Conservation (phyloP, 2,888 invertebrate genomes). For the Drosophila testacea region DNA sequence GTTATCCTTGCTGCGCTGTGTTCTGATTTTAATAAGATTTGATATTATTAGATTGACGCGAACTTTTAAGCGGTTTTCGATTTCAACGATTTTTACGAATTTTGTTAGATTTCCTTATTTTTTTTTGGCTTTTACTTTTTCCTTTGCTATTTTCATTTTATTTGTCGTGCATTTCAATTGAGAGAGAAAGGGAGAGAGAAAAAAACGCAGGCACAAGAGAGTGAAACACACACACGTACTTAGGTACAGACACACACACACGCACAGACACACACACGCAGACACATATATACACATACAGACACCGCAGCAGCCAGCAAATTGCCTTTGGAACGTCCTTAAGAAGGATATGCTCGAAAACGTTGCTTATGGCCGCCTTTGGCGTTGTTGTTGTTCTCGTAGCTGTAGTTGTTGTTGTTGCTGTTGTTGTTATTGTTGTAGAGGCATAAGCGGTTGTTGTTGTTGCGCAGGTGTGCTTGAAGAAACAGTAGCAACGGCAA, state of each 20-base stretch:
- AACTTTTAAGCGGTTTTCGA: conserved; percentile 61
- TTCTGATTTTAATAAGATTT: conserved; percentile 56
- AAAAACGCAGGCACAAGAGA: conserved; percentile 43
- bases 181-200: conserved; percentile 19
- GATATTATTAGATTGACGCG: conserved; percentile 58
- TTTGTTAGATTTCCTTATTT: conserved; percentile 11
- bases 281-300: conserved; percentile 23
- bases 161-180: conserved; percentile 37
- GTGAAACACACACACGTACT: conserved; percentile 35
- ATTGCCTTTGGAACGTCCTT: conserved; percentile 85
- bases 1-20: conserved; percentile 39
- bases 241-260: conserved; percentile 26
- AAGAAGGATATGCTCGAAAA: conserved; percentile 81
- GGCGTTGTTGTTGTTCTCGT: conserved; percentile 41
- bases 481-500: conserved; percentile 26
- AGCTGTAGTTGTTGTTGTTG: conserved; percentile 17
- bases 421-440: conserved; percentile 35
- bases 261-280: conserved; percentile 30
- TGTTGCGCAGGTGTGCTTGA: conserved; percentile 61
- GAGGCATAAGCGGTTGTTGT: conserved; percentile 32
- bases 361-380: conserved; percentile 60
- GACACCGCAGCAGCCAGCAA: conserved; percentile 62
- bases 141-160: conserved; percentile 14
- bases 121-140: conserved; percentile 18
- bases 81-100: conserved; percentile 45